Evolutionary conservation across 2,888 invertebrate genomes (phyloP).

Genomic region (Troilus luridus): DNA sequence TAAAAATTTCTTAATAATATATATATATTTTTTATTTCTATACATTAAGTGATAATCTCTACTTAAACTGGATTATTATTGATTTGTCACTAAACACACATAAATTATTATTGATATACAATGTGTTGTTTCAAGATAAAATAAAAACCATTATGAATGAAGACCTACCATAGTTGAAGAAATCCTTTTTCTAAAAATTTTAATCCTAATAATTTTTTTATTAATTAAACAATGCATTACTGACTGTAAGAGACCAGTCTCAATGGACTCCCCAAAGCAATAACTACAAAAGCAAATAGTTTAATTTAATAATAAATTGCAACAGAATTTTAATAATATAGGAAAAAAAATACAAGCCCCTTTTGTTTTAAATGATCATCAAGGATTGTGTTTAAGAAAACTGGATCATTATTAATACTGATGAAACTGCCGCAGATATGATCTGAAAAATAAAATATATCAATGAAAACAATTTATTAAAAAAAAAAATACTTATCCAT

Average conservation of each 20-base stretch:
- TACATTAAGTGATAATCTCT: too few relatives aligned
- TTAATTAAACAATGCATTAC: neutral
- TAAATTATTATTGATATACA: too few relatives aligned
- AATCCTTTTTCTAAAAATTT: neutral
- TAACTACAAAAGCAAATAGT: neutral
- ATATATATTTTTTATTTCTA: too few relatives aligned
- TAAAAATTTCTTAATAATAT: neutral
- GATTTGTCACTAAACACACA: too few relatives aligned
- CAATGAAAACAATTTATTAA: too few relatives aligned
- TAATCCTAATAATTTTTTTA: neutral
- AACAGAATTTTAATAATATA: neutral
- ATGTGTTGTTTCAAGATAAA: too few relatives aligned
- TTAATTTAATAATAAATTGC: neutral
- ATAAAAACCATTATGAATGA: too few relatives aligned
- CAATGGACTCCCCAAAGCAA: neutral
- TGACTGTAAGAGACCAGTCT: neutral
- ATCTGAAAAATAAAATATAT: neutral
- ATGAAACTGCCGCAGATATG: conserved; percentile 2
- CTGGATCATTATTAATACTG: conserved; percentile 14
- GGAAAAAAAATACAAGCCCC: neutral
- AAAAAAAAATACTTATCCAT: too few relatives aligned
- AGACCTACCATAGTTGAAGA: too few relatives aligned
- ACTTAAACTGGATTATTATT: too few relatives aligned
- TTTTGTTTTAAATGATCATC: neutral
- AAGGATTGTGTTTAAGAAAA: neutral